phyloP scores from a whole-genome alignment of 2,113 vertebrate genomes.

The Tachycineta bicolor region DNA sequence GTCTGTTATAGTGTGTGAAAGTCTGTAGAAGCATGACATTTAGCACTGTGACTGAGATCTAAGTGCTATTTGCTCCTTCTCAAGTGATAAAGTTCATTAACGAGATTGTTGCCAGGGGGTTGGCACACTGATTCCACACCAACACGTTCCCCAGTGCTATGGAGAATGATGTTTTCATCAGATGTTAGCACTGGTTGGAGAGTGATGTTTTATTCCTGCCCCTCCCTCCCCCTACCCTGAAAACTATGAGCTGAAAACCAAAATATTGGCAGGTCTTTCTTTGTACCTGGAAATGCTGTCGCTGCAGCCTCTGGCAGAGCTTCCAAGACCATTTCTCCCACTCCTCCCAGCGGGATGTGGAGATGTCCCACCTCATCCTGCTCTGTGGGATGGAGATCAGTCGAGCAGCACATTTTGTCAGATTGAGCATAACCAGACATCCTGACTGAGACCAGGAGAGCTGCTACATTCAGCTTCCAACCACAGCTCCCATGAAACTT shows the following conservation, averaged over 20 bases:
- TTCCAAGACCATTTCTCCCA: not conserved
- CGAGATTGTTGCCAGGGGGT: rapidly evolving
- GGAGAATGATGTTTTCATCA: not conserved
- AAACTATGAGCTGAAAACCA: not conserved
- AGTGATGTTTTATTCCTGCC: rapidly evolving
- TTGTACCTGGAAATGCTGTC: not conserved
- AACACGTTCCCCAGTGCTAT: rapidly evolving
- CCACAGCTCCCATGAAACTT: not conserved
- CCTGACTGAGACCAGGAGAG: not conserved
- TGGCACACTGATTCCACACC: not conserved
- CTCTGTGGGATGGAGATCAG: not conserved
- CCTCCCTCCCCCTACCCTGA: not conserved
- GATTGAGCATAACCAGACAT: not conserved
- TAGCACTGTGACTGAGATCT: not conserved
- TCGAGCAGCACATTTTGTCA: rapidly evolving
- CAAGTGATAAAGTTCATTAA: not conserved
- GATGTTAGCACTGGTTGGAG: not conserved
- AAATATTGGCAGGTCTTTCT: not conserved
- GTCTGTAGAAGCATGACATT: not conserved
- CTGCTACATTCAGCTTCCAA: rapidly evolving
- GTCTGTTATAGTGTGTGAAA: not conserved
- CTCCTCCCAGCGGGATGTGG: not conserved
- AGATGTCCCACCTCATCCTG: rapidly evolving
- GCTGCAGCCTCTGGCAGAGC: rapidly evolving
- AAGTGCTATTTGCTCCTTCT: not conserved